A percentile compares a stretch with the other conserved stretches of the same genome.
phyloP scores from a whole-genome alignment of 2,797 vertebrate species.

The Manis crassicaudata region DNA sequence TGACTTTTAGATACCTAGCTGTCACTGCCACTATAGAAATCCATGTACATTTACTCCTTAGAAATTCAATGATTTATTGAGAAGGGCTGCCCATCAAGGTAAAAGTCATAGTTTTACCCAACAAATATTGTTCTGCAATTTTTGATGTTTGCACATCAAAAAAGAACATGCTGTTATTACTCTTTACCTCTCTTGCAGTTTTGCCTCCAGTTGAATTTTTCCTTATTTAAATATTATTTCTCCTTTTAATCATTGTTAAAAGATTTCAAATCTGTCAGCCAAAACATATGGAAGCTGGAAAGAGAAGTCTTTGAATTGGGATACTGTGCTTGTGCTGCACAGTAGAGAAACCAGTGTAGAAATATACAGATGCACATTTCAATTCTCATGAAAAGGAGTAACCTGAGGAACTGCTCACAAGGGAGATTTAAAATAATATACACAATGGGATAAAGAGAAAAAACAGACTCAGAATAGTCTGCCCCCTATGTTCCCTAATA shows the following conservation, averaged over 20 bases:
- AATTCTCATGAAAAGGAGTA: neutral
- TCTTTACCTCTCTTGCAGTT: neutral
- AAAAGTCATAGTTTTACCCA: neutral
- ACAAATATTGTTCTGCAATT: neutral
- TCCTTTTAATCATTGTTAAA: neutral
- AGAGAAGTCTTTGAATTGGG: neutral
- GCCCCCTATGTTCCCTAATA: neutral
- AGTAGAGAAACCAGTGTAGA: neutral
- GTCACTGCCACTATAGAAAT: neutral
- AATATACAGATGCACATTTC: neutral
- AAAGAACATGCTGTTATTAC: neutral
- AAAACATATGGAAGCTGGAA: neutral
- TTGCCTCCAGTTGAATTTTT: neutral
- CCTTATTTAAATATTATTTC: neutral
- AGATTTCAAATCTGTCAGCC: neutral
- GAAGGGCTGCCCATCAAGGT: neutral
- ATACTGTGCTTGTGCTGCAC: neutral
- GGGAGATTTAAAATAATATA: neutral
- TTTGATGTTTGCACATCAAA: neutral
- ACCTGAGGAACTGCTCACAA: neutral
- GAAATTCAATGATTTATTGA: conserved; percentile 30
- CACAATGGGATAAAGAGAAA: neutral
- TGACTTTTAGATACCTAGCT: neutral
- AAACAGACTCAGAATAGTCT: neutral
- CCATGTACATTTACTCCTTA: neutral